Conservation (phyloP, 2,888 invertebrate genomes). For the Ichneumoninae sp. region DNA sequence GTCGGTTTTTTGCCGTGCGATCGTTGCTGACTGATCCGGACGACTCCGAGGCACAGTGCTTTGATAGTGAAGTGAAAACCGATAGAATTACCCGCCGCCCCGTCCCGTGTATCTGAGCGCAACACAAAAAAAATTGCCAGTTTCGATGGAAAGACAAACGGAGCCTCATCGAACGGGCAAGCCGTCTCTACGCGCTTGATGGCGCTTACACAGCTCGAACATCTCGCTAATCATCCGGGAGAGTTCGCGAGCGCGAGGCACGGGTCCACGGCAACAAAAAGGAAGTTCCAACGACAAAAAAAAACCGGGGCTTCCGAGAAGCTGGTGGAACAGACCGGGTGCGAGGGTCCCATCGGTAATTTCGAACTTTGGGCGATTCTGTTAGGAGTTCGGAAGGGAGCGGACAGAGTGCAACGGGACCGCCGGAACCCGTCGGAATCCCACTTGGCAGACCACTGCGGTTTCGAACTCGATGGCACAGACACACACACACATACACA, state of each 20-base stretch:
- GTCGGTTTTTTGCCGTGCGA: constrained; percentile 18
- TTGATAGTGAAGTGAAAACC: constrained; percentile 25
- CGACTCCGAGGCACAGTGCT: constrained; percentile 15
- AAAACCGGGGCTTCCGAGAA: constrained; percentile 32
- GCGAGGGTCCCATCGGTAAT: constrained; percentile 74
- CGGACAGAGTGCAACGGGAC: constrained; percentile 44
- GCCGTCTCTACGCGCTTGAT: neutral
- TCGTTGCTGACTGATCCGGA: neutral
- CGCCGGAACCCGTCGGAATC: constrained; percentile 69
- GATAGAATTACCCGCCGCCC: neutral
- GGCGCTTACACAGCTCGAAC: neutral
- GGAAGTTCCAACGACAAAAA: constrained; percentile 15
- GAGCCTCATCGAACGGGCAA: constrained; percentile 14
- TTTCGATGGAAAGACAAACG: neutral
- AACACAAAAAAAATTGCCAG: neutral
- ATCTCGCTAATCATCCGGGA: neutral
- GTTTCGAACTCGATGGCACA: constrained; percentile 74
- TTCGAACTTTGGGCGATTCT: constrained; percentile 74
- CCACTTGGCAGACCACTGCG: constrained; percentile 77
- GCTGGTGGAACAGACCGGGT: constrained; percentile 54
- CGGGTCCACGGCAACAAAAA: neutral
- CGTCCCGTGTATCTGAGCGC: constrained; percentile 17
- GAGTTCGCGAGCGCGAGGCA: neutral
- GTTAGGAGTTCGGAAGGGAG: constrained; percentile 67
- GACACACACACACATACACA: no score